A percentile compares a stretch with the other conserved stretches of the same genome.
Evolutionary conservation across 2,113 vertebrate species (phyloP).

Genomic region (Eulemur rufifrons): DNA sequence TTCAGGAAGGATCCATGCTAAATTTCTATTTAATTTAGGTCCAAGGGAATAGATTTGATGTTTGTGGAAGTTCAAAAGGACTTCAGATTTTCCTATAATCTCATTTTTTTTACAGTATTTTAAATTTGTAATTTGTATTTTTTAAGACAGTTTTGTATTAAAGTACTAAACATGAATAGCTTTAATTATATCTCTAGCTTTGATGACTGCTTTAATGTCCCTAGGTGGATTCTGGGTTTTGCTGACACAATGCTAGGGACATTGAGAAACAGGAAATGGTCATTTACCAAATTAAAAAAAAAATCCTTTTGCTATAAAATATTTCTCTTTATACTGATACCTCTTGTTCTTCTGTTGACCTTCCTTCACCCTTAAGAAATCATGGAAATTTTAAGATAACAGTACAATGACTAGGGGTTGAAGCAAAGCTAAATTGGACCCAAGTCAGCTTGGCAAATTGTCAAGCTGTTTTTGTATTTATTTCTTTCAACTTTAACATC

Average conservation of each 20-base stretch:
- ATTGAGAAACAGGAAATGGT: slow-evolving; percentile 55
- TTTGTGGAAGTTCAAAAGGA: not conserved
- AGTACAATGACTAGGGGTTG: not conserved
- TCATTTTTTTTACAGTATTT: not conserved
- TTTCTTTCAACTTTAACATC: slow-evolving; percentile 74
- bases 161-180: not conserved
- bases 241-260: slow-evolving; percentile 49
- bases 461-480: slow-evolving; percentile 71
- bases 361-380: slow-evolving; percentile 50
- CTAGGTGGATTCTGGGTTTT: slow-evolving; percentile 25
- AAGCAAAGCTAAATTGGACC: slow-evolving; percentile 10
- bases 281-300: slow-evolving; percentile 37
- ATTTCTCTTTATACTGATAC: slow-evolving; percentile 36
- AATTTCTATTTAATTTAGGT: not conserved
- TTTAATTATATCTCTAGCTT: not conserved
- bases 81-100: not conserved
- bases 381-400: slow-evolving; percentile 73
- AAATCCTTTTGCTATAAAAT: slow-evolving; percentile 27
- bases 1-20: not conserved
- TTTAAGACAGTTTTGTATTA: not conserved
- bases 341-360: slow-evolving; percentile 60
- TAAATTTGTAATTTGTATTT: not conserved
- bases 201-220: not conserved
- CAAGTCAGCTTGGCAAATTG: slow-evolving; percentile 26
- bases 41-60: not conserved